Evolutionary conservation across 2,113 vertebrate genomes (phyloP).

Genomic region (Dipodomys stephensi): DNA sequence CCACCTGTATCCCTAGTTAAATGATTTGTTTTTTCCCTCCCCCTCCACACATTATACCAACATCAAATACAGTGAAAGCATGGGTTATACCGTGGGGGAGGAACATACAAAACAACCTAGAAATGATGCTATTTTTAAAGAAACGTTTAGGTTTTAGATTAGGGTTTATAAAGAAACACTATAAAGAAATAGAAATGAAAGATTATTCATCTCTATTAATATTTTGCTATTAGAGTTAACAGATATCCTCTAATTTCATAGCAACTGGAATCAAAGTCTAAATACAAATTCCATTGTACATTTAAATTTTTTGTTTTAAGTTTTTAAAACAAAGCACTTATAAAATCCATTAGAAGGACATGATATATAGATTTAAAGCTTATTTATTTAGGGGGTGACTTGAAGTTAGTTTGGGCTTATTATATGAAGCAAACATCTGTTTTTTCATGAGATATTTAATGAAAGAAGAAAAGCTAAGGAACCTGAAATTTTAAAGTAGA

Average conservation of each 20-base stretch:
- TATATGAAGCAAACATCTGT: conserved; percentile 24
- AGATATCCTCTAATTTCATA: neutral
- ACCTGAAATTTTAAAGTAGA: conserved; percentile 23
- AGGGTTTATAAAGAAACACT: neutral
- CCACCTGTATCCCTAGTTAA: no score
- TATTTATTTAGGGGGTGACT: conserved; percentile 19
- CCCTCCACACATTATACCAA: no score
- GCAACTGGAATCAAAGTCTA: conserved; percentile 36
- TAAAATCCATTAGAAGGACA: conserved; percentile 28
- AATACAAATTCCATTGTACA: neutral
- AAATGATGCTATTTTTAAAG: neutral
- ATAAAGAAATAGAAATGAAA: neutral
- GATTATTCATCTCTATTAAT: neutral
- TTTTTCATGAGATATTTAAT: conserved; percentile 51
- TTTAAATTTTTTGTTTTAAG: conserved; percentile 29
- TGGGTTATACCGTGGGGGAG: no score
- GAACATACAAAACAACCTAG: no score
- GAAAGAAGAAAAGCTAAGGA: conserved; percentile 58
- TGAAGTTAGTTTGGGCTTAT: conserved; percentile 65
- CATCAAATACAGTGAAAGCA: no score
- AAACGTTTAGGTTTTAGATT: neutral
- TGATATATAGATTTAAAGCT: neutral
- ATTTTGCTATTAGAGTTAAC: conserved; percentile 16
- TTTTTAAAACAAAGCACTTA: conserved; percentile 3
- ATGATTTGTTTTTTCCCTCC: no score